phyloP scores from a whole-genome alignment of 1,140 invertebrate genomes.

The Caenorhabditis remanei region DNA sequence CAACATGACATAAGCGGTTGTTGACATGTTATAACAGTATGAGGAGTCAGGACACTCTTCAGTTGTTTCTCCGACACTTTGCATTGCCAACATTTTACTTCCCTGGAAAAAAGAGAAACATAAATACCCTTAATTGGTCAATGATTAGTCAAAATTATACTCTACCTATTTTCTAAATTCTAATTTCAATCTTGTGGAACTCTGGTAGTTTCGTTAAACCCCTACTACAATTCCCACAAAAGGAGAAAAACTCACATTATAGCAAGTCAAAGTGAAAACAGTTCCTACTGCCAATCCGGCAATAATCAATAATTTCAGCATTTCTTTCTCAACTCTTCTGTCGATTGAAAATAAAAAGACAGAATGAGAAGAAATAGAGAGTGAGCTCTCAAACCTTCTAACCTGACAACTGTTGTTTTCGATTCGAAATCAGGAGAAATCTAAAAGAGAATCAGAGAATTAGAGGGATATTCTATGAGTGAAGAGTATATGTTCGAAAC shows the following conservation, averaged over 20 bases:
- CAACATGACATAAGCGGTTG: slow-evolving; percentile 51
- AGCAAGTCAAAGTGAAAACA: slow-evolving; percentile 44
- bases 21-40: slow-evolving; percentile 61
- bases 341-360: not conserved
- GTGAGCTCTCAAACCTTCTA: not conserved
- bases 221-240: too few relatives aligned
- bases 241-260: slow-evolving; percentile 56
- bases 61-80: slow-evolving; percentile 38
- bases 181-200: too few relatives aligned
- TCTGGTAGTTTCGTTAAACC: too few relatives aligned
- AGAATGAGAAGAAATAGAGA: not conserved
- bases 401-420: slow-evolving; percentile 27
- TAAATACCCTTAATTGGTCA: not conserved
- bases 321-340: not conserved
- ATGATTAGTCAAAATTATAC: too few relatives aligned
- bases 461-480: not conserved
- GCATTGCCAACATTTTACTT: slow-evolving; percentile 30
- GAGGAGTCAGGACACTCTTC: slow-evolving; percentile 54
- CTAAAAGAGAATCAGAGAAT: not conserved
- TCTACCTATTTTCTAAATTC: too few relatives aligned
- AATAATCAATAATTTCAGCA: slow-evolving; percentile 23
- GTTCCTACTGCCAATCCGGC: not conserved
- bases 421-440: not conserved
- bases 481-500: not conserved
- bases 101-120: slow-evolving; percentile 1